Percentiles rank a stretch among this genome's conserved stretches.
These are phyloP conservation scores for Drosophila willistoni DNA, from an alignment of 1,140 invertebrate genomes.

Conservation along the genomic window DNA sequence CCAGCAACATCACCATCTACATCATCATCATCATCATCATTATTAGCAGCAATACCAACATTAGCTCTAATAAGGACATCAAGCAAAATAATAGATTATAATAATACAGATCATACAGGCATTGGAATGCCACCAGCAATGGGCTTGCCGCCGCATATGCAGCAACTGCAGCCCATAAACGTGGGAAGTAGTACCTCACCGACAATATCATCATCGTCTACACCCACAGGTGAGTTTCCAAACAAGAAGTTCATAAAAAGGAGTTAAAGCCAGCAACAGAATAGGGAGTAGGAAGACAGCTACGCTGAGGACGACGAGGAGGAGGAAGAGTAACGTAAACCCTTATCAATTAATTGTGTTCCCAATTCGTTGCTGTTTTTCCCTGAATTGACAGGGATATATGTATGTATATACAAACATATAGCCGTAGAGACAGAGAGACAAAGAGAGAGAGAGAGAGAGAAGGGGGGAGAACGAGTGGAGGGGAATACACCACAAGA, in stretches of 20 bases:
- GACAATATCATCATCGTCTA: slow-evolving; percentile 44
- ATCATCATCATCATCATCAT: slow-evolving; percentile 24
- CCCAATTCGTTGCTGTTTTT: slow-evolving; percentile 27
- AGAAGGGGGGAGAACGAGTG: neutral
- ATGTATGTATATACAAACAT: no score
- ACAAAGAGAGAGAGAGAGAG: slow-evolving; percentile 13
- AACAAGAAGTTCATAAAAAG: neutral
- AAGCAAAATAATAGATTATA: slow-evolving; percentile 9
- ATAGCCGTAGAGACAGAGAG: slow-evolving; percentile 3
- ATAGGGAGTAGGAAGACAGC: no score
- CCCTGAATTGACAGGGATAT: slow-evolving; percentile 68
- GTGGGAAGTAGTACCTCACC: slow-evolving; percentile 20
- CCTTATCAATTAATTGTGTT: slow-evolving; percentile 9
- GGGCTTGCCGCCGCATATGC: slow-evolving; percentile 63
- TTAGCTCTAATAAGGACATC: slow-evolving; percentile 25
- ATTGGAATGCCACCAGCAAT: slow-evolving; percentile 55
- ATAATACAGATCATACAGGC: neutral
- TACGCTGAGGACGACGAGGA: no score
- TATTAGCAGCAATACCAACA: slow-evolving; percentile 13
- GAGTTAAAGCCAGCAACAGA: no score
- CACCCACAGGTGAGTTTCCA: slow-evolving; percentile 59
- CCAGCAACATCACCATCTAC: slow-evolving; percentile 27
- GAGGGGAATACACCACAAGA: slow-evolving; percentile 11
- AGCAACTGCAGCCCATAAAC: slow-evolving; percentile 31
- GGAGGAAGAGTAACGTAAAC: neutral